phyloP scores from a whole-genome alignment of 2,113 vertebrate genomes.

The Platysteira castanea region DNA sequence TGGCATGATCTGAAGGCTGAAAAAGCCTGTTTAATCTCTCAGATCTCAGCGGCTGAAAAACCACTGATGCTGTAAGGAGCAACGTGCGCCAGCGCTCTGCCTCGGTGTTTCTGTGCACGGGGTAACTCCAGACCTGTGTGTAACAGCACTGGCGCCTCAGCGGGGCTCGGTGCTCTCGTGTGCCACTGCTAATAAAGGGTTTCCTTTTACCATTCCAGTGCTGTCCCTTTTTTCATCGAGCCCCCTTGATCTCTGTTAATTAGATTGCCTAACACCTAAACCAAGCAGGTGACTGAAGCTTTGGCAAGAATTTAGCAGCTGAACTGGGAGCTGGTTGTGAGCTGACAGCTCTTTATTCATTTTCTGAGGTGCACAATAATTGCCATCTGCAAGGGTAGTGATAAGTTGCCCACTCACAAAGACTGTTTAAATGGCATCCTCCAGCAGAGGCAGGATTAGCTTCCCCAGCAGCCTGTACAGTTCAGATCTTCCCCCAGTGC shows the following conservation, averaged over 20 bases:
- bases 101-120: not conserved
- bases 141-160: not conserved
- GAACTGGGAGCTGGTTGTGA: not conserved
- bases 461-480: not conserved
- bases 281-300: constrained; percentile 8
- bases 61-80: not conserved
- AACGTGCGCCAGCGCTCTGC: not conserved
- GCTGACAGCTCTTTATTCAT: not conserved
- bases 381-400: constrained; percentile 9
- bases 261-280: constrained; percentile 14
- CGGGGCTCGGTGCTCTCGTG: not conserved
- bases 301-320: not conserved
- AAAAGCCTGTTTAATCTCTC: not conserved
- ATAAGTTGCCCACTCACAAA: constrained; percentile 18
- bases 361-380: not conserved
- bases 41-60: not conserved
- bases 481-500: not conserved
- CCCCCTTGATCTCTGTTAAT: constrained; percentile 39
- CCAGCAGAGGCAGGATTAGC: constrained; percentile 15
- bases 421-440: not conserved
- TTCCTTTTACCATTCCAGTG: not conserved
- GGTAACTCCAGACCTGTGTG: not conserved
- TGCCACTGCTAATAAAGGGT: constrained; percentile 9
- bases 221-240: not conserved
- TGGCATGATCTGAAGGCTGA: not conserved